phyloP scores from a whole-genome alignment of 2,113 vertebrate species.

The human region GRCh38 chr5:99246001-99246500 shows the following conservation, averaged over 20 bases:
- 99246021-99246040: neutral
- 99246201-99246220: neutral
- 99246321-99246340: constrained; percentile 51
- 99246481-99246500: constrained; percentile 51
- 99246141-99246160: neutral
- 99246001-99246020: neutral
- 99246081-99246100: neutral
- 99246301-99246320: constrained; percentile 49
- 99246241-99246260: neutral
- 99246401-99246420: constrained; percentile 29
- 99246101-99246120: neutral
- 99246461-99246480: neutral
- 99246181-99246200: neutral
- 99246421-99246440: constrained; percentile 44
- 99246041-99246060: neutral
- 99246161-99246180: neutral
- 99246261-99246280: neutral
- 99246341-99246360: neutral
- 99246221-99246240: neutral
- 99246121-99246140: neutral
- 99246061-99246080: neutral
- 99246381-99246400: neutral
- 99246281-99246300: neutral
- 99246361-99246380: neutral
- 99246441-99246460: constrained; percentile 48